phyloP scores from a whole-genome alignment of 2,113 vertebrate genomes.

The Megalops atlanticus region DNA sequence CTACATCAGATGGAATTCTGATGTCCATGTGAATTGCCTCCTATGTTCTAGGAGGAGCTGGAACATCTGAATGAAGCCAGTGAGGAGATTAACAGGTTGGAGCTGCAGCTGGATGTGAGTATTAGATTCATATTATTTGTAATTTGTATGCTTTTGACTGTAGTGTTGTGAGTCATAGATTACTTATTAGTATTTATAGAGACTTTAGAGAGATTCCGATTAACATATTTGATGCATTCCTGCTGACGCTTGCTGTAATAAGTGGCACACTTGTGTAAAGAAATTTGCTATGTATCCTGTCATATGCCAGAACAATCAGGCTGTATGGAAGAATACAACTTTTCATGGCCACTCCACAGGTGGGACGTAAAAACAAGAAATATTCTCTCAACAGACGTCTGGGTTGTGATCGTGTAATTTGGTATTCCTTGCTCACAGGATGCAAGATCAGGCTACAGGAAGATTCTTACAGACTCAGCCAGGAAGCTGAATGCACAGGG shows the following conservation, averaged over 20 bases:
- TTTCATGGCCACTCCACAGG: background rate
- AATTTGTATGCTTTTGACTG: background rate
- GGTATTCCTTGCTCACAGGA: constrained; percentile 66
- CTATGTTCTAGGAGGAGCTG: constrained; percentile 79
- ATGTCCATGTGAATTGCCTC: background rate
- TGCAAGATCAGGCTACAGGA: constrained; percentile 84
- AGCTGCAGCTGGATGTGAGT: constrained; percentile 87
- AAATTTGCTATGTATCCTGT: background rate
- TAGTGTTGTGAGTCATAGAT: background rate
- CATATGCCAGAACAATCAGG: background rate
- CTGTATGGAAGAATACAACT: background rate
- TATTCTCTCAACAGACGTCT: background rate
- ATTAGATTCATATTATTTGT: background rate
- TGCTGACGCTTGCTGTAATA: background rate
- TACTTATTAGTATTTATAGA: background rate
- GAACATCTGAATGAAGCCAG: constrained; percentile 91
- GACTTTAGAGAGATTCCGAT: background rate
- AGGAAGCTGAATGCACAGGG: constrained; percentile 84
- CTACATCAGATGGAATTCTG: background rate
- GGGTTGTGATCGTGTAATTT: background rate
- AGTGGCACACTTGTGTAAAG: background rate
- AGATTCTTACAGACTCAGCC: constrained; percentile 86
- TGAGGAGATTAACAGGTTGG: constrained; percentile 87
- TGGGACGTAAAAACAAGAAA: background rate
- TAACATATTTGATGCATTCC: background rate